Conservation (phyloP, 2,797 vertebrate genomes). For the Forpus xanthops region DNA sequence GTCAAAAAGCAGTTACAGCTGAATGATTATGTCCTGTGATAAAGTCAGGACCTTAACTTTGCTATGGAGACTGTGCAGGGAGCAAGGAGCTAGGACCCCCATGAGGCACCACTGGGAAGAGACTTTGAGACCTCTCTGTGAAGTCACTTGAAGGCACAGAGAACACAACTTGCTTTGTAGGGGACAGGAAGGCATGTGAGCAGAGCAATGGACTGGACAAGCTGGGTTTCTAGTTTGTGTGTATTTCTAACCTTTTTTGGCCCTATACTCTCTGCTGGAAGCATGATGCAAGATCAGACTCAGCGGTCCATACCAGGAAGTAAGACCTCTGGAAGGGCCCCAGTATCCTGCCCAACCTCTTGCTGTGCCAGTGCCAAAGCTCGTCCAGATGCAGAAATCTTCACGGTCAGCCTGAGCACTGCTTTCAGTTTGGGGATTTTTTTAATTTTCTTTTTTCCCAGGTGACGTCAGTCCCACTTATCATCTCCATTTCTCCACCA, state of each 20-base stretch:
- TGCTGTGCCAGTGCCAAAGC: neutral
- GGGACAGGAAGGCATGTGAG: neutral
- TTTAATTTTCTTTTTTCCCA: neutral
- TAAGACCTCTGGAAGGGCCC: neutral
- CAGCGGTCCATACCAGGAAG: neutral
- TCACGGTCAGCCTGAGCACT: neutral
- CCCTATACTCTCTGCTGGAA: neutral
- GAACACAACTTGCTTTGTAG: neutral
- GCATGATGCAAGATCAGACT: neutral
- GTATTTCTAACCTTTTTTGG: neutral
- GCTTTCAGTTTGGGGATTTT: neutral
- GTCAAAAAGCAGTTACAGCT: neutral
- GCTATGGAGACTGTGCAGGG: fast-evolving
- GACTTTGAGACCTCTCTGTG: neutral
- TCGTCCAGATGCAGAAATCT: neutral
- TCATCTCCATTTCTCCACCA: neutral
- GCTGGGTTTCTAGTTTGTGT: neutral
- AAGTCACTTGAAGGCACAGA: neutral
- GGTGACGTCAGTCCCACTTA: neutral
- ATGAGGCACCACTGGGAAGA: neutral
- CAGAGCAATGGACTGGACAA: neutral
- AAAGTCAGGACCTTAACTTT: neutral
- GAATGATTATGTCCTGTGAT: neutral
- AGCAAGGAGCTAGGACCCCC: neutral
- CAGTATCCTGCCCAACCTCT: neutral